Evolutionary conservation across 2,797 vertebrate species (phyloP), one percentile per base, ranked within the genome.

Genomic region (Clarias pachynema): DNA sequence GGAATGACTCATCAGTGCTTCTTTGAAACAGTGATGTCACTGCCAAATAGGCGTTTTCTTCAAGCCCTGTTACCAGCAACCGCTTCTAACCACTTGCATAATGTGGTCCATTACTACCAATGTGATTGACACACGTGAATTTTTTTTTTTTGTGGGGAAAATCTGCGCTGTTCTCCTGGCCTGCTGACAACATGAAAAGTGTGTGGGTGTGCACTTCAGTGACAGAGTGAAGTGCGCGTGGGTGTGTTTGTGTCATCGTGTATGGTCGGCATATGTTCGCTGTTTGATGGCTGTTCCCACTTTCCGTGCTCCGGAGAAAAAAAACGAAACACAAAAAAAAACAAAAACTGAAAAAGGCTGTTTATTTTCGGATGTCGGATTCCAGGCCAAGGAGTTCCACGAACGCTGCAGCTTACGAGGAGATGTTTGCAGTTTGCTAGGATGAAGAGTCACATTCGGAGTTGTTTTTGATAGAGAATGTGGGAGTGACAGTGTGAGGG

Each of bases 281-380:
- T 49, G 37, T 74, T 66, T 65, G 62, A 53, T 20, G 75, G 24
- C 60, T 72, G 34, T 82, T 69, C 73, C 40, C 53, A 53, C 79
- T 81, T 86, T 62, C 49, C 31, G 12, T 15, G 18, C 49, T 40
- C 59, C 14, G 56, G 57, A 29, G 53, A 57, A 44, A 69, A 37
- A 12, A 37, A 53, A 59, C 16, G 24, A 20, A 73, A 53, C 24
- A 86, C 22, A 82, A 90, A 91, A 89, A 87, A 5, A 90, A 91
- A 89, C 87, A 5, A 69, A 37, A 6, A 37, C 29, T 66, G 34
- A 37, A 20, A 31, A 10, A 53, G 0, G 84, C 81, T 91, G 90
- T 93, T 94, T 94, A 90, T 91, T 90, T 93, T 86, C 82, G 26
- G 68, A 77, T 87, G 87, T 87, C 90, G 73, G 84, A 88, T 82